Base-by-base conservation (phyloP, 1,140 invertebrate genomes). In the Sycophaga agraensis region DNA sequence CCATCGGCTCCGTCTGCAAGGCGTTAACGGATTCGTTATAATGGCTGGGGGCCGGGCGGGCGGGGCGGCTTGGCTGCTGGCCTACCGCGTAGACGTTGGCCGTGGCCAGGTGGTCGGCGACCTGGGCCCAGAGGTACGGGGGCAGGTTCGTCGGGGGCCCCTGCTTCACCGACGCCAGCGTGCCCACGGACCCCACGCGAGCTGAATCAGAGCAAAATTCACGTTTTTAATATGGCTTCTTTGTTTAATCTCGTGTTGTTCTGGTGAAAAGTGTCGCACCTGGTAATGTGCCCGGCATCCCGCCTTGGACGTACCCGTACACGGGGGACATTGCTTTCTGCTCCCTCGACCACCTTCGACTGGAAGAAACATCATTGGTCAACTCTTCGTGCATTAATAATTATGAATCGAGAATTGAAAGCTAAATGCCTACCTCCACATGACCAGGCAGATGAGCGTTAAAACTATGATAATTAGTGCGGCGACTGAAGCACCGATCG, bases 381-480 rank as follows among this genome's bases (percentile, higher is more conserved):
- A n/a, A n/a, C n/a, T n/a, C n/a, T n/a, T n/a, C n/a, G n/a, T n/a
- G n/a, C n/a, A n/a, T n/a, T n/a, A n/a, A n/a, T n/a, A n/a, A n/a
- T n/a, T n/a, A n/a, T n/a, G n/a, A n/a, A n/a, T n/a, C 28, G 11
- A 31, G 11, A 31, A 31, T 6, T 31, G 11, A 31, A 31, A 31
- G 4, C 11, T 31, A 34, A 19, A 26, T 17, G 31, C 6, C 82
- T 79, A 93, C 86, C 92, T 95, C 93, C 93, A 96, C 84, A 93
- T 91, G 58, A 94, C 89, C 4, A 96, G 83, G 68, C 92, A 93
- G 1, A 92, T 87, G 1, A 96, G 78, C 0, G 93, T 96, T 24
- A 94, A 75, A 1, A 91, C 86, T 69, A 96, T 96, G 51, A 96
- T 94, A 24, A 95, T 85, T 4, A 94, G 84, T 19, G 93, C 93